phyloP scores from a whole-genome alignment of 2,797 vertebrate genomes.

The Rhadinocentrus ornatus region DNA sequence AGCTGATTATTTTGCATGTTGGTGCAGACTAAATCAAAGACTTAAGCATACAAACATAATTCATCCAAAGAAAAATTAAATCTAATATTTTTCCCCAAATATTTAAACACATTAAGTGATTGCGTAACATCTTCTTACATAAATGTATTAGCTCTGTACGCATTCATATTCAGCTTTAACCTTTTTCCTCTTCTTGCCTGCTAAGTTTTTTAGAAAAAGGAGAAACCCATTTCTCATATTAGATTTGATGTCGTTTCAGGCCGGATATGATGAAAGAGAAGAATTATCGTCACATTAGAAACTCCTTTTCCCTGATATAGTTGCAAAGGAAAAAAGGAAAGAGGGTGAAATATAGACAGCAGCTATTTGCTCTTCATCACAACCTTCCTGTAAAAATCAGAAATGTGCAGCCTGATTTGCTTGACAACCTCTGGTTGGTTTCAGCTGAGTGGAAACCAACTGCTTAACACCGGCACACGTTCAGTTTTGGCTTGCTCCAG shows the following conservation, averaged over 20 bases:
- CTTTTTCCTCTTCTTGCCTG: too few relatives aligned
- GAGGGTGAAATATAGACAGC: constrained; percentile 20
- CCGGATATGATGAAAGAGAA: constrained; percentile 22
- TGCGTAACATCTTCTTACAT: too few relatives aligned
- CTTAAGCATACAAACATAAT: too few relatives aligned
- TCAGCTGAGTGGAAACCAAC: constrained; percentile 19
- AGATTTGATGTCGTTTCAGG: constrained; percentile 11
- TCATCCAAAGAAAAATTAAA: too few relatives aligned
- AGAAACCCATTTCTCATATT: not conserved
- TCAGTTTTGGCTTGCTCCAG: constrained; percentile 31
- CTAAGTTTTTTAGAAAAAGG: not conserved
- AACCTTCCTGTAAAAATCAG: not conserved
- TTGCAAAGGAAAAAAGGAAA: too few relatives aligned
- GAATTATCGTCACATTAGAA: constrained; percentile 19
- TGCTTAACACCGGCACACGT: constrained; percentile 10
- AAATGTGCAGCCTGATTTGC: not conserved
- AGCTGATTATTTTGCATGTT: too few relatives aligned
- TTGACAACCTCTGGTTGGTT: too few relatives aligned
- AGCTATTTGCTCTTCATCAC: constrained; percentile 27
- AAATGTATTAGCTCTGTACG: not conserved
- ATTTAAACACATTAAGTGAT: too few relatives aligned
- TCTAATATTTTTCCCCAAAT: too few relatives aligned
- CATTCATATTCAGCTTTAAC: constrained; percentile 3
- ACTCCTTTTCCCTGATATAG: not conserved
- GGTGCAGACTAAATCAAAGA: not conserved